Percentiles rank a stretch among this genome's conserved stretches.
These are phyloP conservation scores for Torymus tubicola DNA, from an alignment of 2,888 invertebrate species.

Conservation along the genomic window DNA sequence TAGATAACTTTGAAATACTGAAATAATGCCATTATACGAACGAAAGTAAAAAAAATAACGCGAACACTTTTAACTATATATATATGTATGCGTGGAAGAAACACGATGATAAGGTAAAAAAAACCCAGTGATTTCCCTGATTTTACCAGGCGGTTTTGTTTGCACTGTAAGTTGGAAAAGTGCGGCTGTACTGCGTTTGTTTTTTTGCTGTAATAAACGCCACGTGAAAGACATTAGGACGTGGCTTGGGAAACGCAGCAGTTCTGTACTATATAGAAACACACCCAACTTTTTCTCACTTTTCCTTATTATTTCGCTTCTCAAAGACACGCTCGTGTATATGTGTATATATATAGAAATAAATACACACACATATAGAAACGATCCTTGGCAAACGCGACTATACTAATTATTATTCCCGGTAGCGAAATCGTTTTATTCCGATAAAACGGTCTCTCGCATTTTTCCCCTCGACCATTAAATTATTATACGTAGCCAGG, in stretches of 20 bases:
- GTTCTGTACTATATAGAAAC: neutral
- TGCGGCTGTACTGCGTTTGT: slow-evolving; percentile 3
- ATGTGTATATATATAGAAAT: too few relatives aligned
- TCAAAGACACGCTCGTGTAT: neutral
- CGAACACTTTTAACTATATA: too few relatives aligned
- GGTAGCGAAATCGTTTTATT: neutral
- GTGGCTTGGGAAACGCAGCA: slow-evolving; percentile 1
- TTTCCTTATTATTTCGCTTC: neutral
- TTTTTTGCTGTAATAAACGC: slow-evolving; percentile 34
- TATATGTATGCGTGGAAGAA: too few relatives aligned
- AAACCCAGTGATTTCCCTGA: neutral
- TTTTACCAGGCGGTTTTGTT: slow-evolving; percentile 2
- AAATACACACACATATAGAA: too few relatives aligned
- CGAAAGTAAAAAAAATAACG: too few relatives aligned
- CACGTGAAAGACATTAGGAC: slow-evolving; percentile 25
- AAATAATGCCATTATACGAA: too few relatives aligned
- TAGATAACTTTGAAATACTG: too few relatives aligned
- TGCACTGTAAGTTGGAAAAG: slow-evolving; percentile 4
- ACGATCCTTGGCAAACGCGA: neutral
- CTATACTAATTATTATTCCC: neutral
- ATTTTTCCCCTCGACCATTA: too few relatives aligned
- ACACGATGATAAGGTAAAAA: neutral
- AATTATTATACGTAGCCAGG: slow-evolving; percentile 72
- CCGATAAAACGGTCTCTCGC: neutral
- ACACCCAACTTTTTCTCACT: slow-evolving; percentile 36